These are phyloP conservation scores for Cirrhinus mrigala DNA, from an alignment of 2,797 vertebrate species.

Conservation along the genomic window DNA sequence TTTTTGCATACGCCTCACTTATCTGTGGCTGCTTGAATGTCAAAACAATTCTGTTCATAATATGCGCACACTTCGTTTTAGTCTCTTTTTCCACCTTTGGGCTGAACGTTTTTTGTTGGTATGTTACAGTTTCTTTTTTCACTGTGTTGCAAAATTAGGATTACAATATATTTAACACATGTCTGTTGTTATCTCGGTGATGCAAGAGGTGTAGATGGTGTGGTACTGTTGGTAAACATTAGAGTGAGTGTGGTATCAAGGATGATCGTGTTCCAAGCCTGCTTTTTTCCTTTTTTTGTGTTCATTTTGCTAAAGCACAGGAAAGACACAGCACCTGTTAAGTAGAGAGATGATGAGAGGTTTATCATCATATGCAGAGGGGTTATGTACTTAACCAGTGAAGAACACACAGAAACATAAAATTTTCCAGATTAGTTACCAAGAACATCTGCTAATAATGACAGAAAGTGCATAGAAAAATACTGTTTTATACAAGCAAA, in stretches of 20 bases:
- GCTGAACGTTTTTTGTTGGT: background rate
- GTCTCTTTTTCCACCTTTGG: background rate
- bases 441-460: too few species aligned
- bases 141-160: background rate
- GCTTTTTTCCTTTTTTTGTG: background rate
- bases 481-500: background rate
- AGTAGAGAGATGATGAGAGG: background rate
- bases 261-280: background rate
- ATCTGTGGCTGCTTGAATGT: constrained; percentile 19
- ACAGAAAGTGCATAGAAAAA: background rate
- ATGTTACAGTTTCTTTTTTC: background rate
- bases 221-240: background rate
- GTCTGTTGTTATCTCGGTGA: background rate
- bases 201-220: background rate
- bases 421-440: background rate
- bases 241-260: background rate
- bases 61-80: background rate
- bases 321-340: background rate
- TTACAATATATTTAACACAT: background rate
- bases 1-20: constrained; percentile 9
- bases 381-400: background rate
- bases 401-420: background rate
- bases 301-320: background rate
- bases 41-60: background rate
- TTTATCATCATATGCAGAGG: background rate